Evolutionary conservation across 2,888 invertebrate species (phyloP).

Genomic region (Leistus spinibarbis): DNA sequence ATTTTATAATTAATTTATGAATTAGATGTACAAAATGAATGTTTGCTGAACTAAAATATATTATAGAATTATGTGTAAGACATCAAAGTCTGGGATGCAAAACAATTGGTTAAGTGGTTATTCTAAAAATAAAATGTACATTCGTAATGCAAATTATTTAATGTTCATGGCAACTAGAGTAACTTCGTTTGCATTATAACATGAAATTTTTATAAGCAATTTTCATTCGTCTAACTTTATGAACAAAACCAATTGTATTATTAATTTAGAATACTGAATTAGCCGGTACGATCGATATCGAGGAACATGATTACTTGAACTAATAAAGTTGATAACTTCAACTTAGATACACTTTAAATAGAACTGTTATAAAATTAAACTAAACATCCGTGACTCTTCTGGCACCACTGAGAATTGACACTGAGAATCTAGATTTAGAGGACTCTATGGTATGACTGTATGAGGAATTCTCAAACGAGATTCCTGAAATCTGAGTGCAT

Average conservation of each 20-base stretch:
- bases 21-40: background rate
- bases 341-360: too few relatives aligned
- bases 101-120: background rate
- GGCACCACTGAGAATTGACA: too few relatives aligned
- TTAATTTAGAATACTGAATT: conserved; percentile 31
- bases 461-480: too few relatives aligned
- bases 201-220: background rate
- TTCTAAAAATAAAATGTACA: background rate
- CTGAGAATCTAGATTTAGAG: too few relatives aligned
- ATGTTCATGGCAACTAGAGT: background rate
- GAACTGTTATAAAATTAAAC: too few relatives aligned
- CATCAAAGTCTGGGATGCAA: background rate
- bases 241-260: conserved; percentile 27
- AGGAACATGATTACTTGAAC: conserved; percentile 16
- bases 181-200: background rate
- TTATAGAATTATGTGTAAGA: background rate
- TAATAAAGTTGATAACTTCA: conserved; percentile 12
- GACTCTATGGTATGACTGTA: too few relatives aligned
- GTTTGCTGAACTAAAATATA: background rate
- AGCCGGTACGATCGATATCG: conserved; percentile 19
- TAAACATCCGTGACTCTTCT: too few relatives aligned
- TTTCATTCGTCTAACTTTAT: background rate
- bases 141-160: background rate
- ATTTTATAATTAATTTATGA: too few relatives aligned
- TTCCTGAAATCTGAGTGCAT: too few relatives aligned